These are phyloP conservation scores for Etheostoma perlongum DNA, from an alignment of 2,797 vertebrate species.

Conservation along the genomic window DNA sequence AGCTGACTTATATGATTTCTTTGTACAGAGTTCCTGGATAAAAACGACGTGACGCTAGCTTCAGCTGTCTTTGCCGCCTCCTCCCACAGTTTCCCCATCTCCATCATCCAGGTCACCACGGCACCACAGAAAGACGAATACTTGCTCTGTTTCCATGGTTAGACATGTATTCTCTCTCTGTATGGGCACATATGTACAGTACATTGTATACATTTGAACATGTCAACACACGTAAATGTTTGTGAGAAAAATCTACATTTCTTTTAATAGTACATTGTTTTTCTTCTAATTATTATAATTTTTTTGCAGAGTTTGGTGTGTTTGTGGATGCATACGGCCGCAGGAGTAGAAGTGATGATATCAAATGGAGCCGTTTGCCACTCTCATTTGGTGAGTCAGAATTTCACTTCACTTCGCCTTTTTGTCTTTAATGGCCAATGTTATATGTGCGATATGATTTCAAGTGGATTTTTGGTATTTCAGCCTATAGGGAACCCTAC, in stretches of 20 bases:
- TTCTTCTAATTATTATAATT: neutral
- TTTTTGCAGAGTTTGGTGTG: constrained; percentile 93
- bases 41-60: constrained; percentile 95
- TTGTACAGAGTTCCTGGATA: constrained; percentile 95
- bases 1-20: constrained; percentile 31
- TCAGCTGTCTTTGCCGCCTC: constrained; percentile 96
- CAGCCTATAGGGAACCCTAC: constrained; percentile 98
- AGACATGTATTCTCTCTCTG: constrained; percentile 31
- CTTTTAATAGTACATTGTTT: neutral
- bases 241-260: neutral
- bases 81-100: constrained; percentile 98
- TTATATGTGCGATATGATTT: neutral
- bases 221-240: neutral
- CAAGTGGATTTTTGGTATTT: constrained; percentile 39
- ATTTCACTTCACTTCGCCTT: neutral
- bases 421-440: neutral
- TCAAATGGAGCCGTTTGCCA: constrained; percentile 98
- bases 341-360: constrained; percentile 94
- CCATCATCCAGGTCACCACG: constrained; percentile 95
- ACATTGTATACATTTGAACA: neutral
- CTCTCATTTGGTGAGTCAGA: constrained; percentile 92
- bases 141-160: constrained; percentile 98
- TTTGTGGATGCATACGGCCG: constrained; percentile 98
- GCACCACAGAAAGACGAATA: constrained; percentile 96
- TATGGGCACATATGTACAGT: neutral